These are phyloP conservation scores for Anoplophora glabripennis DNA, from an alignment of 1,140 invertebrate species.

Conservation along the genomic window DNA sequence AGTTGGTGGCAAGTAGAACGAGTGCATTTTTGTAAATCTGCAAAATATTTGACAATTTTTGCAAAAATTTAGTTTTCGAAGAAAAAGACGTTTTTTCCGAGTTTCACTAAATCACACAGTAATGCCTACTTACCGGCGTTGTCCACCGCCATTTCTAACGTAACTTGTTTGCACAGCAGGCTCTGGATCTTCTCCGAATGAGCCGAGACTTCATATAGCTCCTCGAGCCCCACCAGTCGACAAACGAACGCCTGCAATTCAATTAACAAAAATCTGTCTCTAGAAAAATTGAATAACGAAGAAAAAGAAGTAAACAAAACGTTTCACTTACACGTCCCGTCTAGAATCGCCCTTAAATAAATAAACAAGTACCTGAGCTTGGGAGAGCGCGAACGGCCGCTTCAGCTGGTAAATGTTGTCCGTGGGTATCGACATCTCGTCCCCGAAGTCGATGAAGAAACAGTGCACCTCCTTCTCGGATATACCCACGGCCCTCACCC, in stretches of 20 bases:
- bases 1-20: too few relatives aligned
- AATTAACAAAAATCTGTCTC: too few relatives aligned
- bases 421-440: constrained; percentile 53
- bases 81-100: neutral
- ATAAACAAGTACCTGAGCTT: constrained; percentile 59
- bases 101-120: neutral
- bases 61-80: too few relatives aligned
- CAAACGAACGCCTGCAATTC: constrained; percentile 61
- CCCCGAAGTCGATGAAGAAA: constrained; percentile 64
- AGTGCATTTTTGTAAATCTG: too few relatives aligned
- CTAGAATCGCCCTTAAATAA: too few relatives aligned
- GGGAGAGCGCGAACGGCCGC: constrained; percentile 55
- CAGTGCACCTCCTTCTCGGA: constrained; percentile 49
- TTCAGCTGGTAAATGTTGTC: constrained; percentile 55
- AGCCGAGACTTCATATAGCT: constrained; percentile 48
- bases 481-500: constrained; percentile 54
- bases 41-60: too few relatives aligned
- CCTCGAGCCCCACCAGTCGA: constrained; percentile 59
- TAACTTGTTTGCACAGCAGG: constrained; percentile 22
- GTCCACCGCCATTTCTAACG: constrained; percentile 29
- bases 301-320: too few relatives aligned
- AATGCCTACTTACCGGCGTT: constrained; percentile 22
- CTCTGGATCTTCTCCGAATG: constrained; percentile 30
- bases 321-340: too few relatives aligned
- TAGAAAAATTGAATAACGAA: too few relatives aligned